Evolutionary conservation across 2,797 vertebrate genomes (phyloP).

Genomic region (Nyctibius grandis): DNA sequence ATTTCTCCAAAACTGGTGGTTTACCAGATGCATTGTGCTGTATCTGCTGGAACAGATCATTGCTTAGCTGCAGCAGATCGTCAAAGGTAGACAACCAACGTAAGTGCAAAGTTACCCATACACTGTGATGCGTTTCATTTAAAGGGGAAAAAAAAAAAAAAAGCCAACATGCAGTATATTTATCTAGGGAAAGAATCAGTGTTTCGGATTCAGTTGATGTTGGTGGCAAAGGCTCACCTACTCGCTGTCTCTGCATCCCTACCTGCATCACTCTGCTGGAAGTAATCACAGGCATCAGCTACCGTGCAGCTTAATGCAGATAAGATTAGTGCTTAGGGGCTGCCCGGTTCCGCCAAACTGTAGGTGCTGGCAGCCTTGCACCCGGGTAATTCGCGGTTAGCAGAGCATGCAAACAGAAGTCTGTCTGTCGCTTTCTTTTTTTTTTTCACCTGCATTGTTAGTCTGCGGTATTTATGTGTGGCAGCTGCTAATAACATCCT

Average conservation of each 20-base stretch:
- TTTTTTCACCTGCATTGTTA: conserved; percentile 57
- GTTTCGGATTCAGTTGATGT: conserved; percentile 37
- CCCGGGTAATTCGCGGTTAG: conserved; percentile 47
- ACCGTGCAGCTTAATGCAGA: conserved; percentile 76
- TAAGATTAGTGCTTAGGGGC: conserved; percentile 68
- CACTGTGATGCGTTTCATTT: conserved; percentile 4
- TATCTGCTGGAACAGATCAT: conserved; percentile 66
- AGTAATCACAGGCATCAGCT: conserved; percentile 75
- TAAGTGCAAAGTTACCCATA: conserved; percentile 79
- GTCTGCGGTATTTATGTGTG: conserved; percentile 71
- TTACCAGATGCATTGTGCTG: conserved; percentile 72
- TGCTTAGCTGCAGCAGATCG: conserved; percentile 69
- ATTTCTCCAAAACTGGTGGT: conserved; percentile 72
- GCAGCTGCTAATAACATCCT: conserved; percentile 65
- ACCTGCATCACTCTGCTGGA: conserved; percentile 76
- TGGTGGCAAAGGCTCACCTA: conserved; percentile 68
- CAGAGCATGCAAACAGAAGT: conserved; percentile 56
- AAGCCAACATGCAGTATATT: neutral
- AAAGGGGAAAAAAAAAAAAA: neutral
- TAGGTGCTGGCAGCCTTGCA: conserved; percentile 56
- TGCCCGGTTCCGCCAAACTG: conserved; percentile 52
- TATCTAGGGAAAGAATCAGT: neutral
- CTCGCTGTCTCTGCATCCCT: conserved; percentile 69
- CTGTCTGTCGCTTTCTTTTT: neutral
- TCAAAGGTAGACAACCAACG: conserved; percentile 70